These are phyloP conservation scores for Sussaba pulchella DNA, from an alignment of 2,888 invertebrate genomes.

Conservation along the genomic window DNA sequence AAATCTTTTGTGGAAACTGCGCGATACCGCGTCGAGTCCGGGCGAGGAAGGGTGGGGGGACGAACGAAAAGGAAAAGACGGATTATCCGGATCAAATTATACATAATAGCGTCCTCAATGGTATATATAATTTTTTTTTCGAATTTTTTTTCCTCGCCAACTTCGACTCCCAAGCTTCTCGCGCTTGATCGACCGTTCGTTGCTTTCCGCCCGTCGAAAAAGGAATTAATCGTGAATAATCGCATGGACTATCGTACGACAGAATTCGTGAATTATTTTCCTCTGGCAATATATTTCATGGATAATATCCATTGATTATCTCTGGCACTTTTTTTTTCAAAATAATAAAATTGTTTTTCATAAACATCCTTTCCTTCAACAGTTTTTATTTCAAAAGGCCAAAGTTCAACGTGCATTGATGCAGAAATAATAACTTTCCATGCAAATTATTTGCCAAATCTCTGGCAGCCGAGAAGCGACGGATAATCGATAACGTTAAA, in stretches of 20 bases:
- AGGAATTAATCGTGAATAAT: conserved; percentile 23
- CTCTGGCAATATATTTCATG: no score
- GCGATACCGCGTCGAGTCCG: conserved; percentile 8
- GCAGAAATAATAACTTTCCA: no score
- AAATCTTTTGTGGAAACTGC: conserved; percentile 44
- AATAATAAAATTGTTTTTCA: no score
- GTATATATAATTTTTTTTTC: conserved; percentile 43
- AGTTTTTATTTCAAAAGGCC: no score
- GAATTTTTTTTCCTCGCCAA: conserved; percentile 12
- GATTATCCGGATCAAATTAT: conserved; percentile 70
- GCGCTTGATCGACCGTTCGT: conserved; percentile 8
- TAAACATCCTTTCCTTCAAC: no score
- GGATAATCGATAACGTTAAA: neutral
- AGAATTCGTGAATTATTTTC: no score
- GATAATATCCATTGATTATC: no score
- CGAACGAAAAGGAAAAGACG: conserved; percentile 40
- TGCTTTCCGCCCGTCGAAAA: neutral
- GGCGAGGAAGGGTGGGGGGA: conserved; percentile 3
- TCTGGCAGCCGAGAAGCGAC: no score
- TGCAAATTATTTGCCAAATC: no score
- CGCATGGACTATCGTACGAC: no score
- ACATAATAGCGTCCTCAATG: conserved; percentile 67
- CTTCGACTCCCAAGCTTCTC: conserved; percentile 23
- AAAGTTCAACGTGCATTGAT: no score
- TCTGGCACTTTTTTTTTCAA: no score